Evolutionary conservation across 1,140 invertebrate species (phyloP), one percentile per base, ranked within the genome.

Genomic region (Pseudomyrmex gracilis): DNA sequence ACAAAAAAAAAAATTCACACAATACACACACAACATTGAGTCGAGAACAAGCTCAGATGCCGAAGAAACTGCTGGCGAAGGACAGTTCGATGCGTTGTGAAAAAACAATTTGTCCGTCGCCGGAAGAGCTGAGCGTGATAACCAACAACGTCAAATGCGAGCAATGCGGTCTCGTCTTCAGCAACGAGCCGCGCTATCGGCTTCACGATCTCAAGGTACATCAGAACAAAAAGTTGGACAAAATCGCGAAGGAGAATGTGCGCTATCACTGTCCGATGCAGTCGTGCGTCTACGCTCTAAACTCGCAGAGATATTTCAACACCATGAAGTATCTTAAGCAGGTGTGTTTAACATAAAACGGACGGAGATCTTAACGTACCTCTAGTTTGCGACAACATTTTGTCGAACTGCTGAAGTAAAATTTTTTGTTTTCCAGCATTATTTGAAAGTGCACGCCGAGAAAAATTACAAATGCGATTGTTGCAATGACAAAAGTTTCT

Each of bases 401-500:
- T n/a, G n/a, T n/a, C n/a, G n/a, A n/a, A n/a, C n/a, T 20, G 4
- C 8, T 24, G 8, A 2, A 64, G 13, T 22, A 47, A 0, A 13
- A n/a, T 47, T 58, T 57, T 8, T 49, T 61, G 45, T 49, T 49
- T 45, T 83, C 73, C 92, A 96, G 93, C 96, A 96, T 88, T 96
- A 95, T 84, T 92, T 96, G 60, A 96, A 96, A 90, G 95, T 95
- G 9, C 96, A 96, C 80, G 95, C 95, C 12, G 92, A 94, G 12
- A 96, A 96, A 91, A 94, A 88, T 8, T 95, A 94, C 86, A 86
- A 89, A 12, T 96, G 96, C 87, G 87, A 85, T 4, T 89, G 88
- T 24, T 96, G 96, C 82, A 87, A 93, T 1, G 34, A 34, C 34
- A 96, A 96, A 88, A 92, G 93, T 77, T 96, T 96, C 88, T 93